Evolutionary conservation across 2,797 vertebrate genomes (phyloP).

Genomic region (Morelia viridis): DNA sequence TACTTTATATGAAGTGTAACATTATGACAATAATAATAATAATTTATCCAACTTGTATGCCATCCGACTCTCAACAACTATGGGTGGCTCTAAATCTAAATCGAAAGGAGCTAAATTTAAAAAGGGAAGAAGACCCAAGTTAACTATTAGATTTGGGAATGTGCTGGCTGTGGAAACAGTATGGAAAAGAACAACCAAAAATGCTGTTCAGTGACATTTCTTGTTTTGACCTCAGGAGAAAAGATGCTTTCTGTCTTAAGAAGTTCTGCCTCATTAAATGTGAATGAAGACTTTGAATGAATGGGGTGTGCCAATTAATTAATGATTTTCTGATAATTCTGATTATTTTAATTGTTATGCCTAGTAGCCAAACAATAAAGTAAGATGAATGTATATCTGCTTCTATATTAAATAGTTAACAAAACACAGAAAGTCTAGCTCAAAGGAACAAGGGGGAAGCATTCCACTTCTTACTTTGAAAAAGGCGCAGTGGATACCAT

Average conservation of each 20-base stretch:
- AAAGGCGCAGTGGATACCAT: conserved; percentile 22
- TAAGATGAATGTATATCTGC: not conserved
- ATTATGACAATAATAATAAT: not conserved
- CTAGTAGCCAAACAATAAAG: conserved; percentile 33
- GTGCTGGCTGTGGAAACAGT: not conserved
- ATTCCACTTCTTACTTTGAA: conserved; percentile 24
- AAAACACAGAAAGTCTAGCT: conserved; percentile 28
- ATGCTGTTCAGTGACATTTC: not conserved
- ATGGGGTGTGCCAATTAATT: conserved; percentile 7
- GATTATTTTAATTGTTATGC: conserved; percentile 39
- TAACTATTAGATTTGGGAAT: not conserved
- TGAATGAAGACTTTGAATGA: not conserved
- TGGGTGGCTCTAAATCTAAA: not conserved
- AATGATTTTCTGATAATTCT: conserved; percentile 12
- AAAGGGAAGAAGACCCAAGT: not conserved
- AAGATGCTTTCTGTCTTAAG: not conserved
- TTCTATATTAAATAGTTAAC: conserved; percentile 27
- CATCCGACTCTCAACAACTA: not conserved
- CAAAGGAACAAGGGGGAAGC: conserved; percentile 35
- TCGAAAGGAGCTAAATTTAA: not conserved
- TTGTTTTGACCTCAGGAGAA: not conserved
- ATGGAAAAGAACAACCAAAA: not conserved
- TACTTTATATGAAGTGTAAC: not conserved
- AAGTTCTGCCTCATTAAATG: not conserved
- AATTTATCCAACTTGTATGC: not conserved